phyloP scores from a whole-genome alignment of 2,797 vertebrate species.

The Oreortyx pictus region DNA sequence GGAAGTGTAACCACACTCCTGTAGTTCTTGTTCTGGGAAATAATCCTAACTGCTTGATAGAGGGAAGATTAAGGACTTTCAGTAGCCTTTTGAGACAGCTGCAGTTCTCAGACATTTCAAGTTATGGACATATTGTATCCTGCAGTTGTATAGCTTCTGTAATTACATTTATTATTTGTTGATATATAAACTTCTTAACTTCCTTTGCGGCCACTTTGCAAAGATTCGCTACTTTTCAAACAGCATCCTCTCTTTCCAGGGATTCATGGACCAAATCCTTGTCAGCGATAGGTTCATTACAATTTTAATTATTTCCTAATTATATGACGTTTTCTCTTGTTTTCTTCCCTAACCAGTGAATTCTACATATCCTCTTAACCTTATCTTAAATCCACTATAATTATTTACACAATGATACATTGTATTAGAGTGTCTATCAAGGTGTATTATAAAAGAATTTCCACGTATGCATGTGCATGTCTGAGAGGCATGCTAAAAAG shows the following conservation, averaged over 20 bases:
- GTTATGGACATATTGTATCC: not conserved
- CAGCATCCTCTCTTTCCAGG: not conserved
- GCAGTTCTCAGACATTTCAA: not conserved
- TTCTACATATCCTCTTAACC: conserved; percentile 36
- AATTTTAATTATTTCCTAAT: conserved; percentile 49
- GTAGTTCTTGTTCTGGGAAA: not conserved
- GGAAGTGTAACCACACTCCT: not conserved
- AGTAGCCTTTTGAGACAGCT: not conserved
- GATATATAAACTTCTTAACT: not conserved
- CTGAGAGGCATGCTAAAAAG: not conserved
- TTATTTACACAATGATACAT: not conserved
- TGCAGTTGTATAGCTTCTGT: not conserved
- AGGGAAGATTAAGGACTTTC: not conserved
- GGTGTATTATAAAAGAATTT: not conserved
- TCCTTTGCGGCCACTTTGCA: not conserved
- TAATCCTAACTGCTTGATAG: not conserved
- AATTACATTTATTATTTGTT: not conserved
- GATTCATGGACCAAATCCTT: conserved; percentile 17
- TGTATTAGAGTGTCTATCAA: not conserved
- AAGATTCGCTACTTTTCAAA: conserved; percentile 1
- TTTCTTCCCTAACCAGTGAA: not conserved
- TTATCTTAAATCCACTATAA: conserved; percentile 6
- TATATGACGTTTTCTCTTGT: not conserved
- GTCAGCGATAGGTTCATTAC: not conserved
- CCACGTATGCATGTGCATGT: too few relatives aligned